Evolutionary conservation across 2,113 vertebrate genomes (phyloP).

Genomic region (Pygoscelis antarcticus): DNA sequence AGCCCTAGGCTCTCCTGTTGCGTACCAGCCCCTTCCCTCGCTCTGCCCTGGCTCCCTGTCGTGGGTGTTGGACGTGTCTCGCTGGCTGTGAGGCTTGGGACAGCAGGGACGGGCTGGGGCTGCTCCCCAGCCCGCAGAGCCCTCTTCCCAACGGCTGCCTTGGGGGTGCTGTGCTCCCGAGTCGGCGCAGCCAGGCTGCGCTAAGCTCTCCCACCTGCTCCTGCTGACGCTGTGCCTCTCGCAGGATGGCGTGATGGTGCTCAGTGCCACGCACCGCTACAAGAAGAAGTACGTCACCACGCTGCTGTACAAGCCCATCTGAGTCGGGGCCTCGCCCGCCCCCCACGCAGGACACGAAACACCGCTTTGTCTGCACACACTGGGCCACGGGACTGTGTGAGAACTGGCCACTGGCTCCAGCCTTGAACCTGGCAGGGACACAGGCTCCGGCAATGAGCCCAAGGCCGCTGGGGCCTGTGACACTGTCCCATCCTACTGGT

Average conservation of each 20-base stretch:
- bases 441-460: background rate
- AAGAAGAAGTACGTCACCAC: conserved; percentile 99
- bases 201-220: background rate
- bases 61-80: rapidly evolving
- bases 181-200: rapidly evolving
- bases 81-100: background rate
- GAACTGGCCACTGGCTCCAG: conserved; percentile 37
- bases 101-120: background rate
- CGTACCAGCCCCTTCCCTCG: background rate
- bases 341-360: conserved; percentile 6
- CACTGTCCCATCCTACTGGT: conserved; percentile 42
- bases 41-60: background rate
- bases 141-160: background rate
- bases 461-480: conserved; percentile 38
- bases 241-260: conserved; percentile 96
- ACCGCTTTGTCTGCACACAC: conserved; percentile 52
- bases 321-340: background rate
- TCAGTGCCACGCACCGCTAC: conserved; percentile 95
- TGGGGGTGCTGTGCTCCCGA: background rate
- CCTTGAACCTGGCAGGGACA: background rate
- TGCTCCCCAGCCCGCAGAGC: background rate
- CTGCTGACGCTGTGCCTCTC: background rate
- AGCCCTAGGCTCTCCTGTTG: background rate
- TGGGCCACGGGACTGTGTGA: conserved; percentile 37
- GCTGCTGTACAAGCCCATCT: conserved; percentile 80